Base-by-base conservation (phyloP, 2,888 invertebrate genomes). In the Leuctra nigra region DNA sequence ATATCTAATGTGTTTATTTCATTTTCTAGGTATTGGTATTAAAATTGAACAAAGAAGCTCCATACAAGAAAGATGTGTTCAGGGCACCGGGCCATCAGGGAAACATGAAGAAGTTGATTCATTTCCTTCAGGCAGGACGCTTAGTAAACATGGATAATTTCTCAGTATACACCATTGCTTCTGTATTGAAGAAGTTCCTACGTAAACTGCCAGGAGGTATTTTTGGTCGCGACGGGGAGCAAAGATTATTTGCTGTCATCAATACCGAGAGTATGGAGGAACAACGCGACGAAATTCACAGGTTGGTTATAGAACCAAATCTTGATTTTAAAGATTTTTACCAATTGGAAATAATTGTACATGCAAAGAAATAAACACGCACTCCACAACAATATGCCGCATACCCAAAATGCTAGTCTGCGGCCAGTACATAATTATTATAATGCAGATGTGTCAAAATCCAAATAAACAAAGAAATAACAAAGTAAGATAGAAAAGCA, bases 101-200 rank as follows among this genome's bases (percentile, higher is more conserved):
- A 18, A 91, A 91, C 63, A 92, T 92, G 91, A 93, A 93, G 72
- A 92, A 92, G 71, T 78, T 93, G 36, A 90, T 91, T 66, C 92
- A 92, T 69, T 93, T 93, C 71, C 78, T 93, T 23, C 63, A 64
- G 73, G 86, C 89, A 59, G 93, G 93, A 38, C 81, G 92, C 54
- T 77, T 93, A 64, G 91, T 93, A 58, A 93, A 93, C 74, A 91
- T 93, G 68, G 92, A 92, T 71, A 93, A 94, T 72, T 95, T 92
- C 73, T 93, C 92, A 61, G 94, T 97, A 61, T 96, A 97, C 74
- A 98, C 98, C 23, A 94, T 98, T 68, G 97, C 98, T 58, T 96
- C 96, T 73, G 97, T 98, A 59, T 79, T 98, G 61, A 98, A 98
- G 78, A 97, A 96, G 76, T 98, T 98, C 76, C 81, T 98, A 56